Base-by-base conservation (phyloP, 2,888 invertebrate species). In the Baccha elongata region DNA sequence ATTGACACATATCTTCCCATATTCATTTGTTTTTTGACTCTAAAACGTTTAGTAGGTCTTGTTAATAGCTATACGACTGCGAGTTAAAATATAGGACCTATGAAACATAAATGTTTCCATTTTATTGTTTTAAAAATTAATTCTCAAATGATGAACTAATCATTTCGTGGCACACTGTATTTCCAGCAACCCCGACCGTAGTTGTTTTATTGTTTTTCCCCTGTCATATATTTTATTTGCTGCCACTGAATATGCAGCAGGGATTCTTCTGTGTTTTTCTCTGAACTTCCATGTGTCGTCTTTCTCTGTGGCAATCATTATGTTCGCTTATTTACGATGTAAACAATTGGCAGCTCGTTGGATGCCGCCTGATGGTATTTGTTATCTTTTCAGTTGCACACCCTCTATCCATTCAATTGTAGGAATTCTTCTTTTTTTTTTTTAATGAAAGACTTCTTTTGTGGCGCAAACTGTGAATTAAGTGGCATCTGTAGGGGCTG, bases 401-500 rank as follows among this genome's bases (percentile, higher is more conserved):
- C 32, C 35, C 58, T 53, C 44, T 2, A 40, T 10, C 7, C 26
- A 10, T 29, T n/a, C 10, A 8, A 3, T 17, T 29, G 5, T 37
- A 5, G 44, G 21, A 7, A 32, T 21, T 0, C 0, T 17, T 17
- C 13, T 19, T 17, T 62, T 7, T 15, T 15, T 37, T 21, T 10
- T 26, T 40, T 13, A 2, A 15, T 40, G 17, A 64, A 40, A 58
- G 64, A 58, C 60, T 62, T 46, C 71, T 71, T 72, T 67, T 76
- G 76, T 76, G 71, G 81, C 42, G 44, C 75, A 76, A 81, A 81
- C 81, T 75, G 75, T 60, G 76, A 81, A 72, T 76, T 76, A 76
- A 76, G 81, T 81, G 81, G 71, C 75, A 81, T 72, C 80, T 81
- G 80, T 65, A 81, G 81, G 67, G 65, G 75, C 65, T 76, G 81